Conservation (phyloP, 2,113 vertebrate species). For the Xiphophorus maculatus region DNA sequence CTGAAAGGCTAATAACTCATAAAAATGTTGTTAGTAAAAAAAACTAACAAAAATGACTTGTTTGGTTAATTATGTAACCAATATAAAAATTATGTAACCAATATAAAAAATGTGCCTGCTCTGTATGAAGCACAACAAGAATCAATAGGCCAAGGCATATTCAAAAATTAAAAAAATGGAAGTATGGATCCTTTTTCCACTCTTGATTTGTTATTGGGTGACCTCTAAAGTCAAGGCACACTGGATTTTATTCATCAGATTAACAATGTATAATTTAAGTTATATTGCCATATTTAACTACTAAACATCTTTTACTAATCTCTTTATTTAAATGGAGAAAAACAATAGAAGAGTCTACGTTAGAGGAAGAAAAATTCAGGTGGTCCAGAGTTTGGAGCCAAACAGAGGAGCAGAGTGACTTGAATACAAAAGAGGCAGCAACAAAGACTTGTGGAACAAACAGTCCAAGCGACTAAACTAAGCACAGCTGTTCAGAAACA, state of each 20-base stretch:
- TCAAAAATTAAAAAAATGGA: too few relatives aligned
- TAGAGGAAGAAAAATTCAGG: neutral
- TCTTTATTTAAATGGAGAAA: neutral
- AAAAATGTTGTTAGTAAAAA: too few relatives aligned
- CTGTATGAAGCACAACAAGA: too few relatives aligned
- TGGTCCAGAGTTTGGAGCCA: neutral
- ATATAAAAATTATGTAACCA: too few relatives aligned
- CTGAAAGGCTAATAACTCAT: too few relatives aligned
- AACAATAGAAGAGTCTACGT: neutral
- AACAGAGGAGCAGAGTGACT: conserved; percentile 14
- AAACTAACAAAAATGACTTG: too few relatives aligned
- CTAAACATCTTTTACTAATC: neutral
- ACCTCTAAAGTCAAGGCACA: neutral
- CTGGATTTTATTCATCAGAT: neutral
- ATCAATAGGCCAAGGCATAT: too few relatives aligned
- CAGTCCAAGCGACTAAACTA: conserved; percentile 3
- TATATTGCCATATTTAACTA: neutral
- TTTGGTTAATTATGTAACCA: too few relatives aligned
- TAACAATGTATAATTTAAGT: neutral
- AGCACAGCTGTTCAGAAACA: conserved; percentile 20
- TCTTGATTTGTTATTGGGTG: neutral
- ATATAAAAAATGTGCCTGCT: too few relatives aligned
- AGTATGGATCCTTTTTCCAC: too few relatives aligned
- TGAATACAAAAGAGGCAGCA: conserved; percentile 3
- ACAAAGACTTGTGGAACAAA: neutral